Conservation (phyloP, 2,797 vertebrate genomes). For the Ctenosaura bakeri region DNA sequence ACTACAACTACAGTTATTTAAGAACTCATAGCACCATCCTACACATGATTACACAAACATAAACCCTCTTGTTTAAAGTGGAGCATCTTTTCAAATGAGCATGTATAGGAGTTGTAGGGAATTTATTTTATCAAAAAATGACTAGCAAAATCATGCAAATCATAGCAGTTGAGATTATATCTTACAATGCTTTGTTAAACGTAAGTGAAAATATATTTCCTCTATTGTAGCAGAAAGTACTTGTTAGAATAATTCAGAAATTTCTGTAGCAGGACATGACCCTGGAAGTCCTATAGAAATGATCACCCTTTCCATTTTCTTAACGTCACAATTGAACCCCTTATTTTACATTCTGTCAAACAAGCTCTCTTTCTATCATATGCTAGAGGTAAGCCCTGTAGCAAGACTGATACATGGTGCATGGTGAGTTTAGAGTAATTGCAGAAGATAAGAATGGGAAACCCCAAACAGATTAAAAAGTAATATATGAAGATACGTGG, state of each 20-base stretch:
- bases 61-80: not conserved
- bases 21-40: not conserved
- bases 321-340: not conserved
- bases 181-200: not conserved
- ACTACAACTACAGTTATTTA: not conserved
- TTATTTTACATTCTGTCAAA: not conserved
- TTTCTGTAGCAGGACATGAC: not conserved
- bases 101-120: not conserved
- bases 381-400: not conserved
- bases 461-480: constrained; percentile 11
- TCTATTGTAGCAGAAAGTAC: not conserved
- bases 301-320: not conserved
- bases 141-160: not conserved
- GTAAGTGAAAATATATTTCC: not conserved
- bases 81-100: not conserved
- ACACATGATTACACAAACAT: not conserved
- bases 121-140: not conserved
- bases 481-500: constrained; percentile 65
- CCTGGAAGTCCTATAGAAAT: not conserved
- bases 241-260: not conserved
- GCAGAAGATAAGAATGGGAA: constrained; percentile 47
- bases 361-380: not conserved
- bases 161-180: not conserved
- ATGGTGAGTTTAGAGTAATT: constrained; percentile 55
- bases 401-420: constrained; percentile 5